Conservation (phyloP, 1,140 invertebrate species). For the Chionoecetes opilio region DNA sequence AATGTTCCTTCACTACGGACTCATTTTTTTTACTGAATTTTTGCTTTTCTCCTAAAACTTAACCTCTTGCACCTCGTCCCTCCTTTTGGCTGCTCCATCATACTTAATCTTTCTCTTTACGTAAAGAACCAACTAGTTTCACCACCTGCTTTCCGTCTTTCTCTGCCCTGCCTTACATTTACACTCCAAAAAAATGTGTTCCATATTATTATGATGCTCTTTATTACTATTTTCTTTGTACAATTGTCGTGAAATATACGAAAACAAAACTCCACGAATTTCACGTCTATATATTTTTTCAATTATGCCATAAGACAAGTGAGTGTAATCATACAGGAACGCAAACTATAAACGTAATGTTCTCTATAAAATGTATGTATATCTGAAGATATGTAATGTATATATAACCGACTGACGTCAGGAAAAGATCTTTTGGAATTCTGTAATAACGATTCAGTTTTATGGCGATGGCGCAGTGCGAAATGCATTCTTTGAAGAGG, state of each 20-base stretch:
- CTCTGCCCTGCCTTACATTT: not conserved
- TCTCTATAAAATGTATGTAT: too few species aligned
- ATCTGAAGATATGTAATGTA: too few species aligned
- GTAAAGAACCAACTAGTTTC: not conserved
- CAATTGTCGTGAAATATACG: too few species aligned
- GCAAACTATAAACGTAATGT: too few species aligned
- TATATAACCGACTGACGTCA: not conserved
- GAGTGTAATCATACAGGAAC: too few species aligned
- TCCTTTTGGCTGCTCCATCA: not conserved
- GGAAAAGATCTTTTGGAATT: not conserved
- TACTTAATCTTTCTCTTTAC: not conserved
- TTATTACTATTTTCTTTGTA: too few species aligned
- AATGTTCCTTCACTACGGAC: not conserved
- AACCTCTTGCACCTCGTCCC: not conserved
- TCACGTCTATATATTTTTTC: too few species aligned
- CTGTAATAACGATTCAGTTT: not conserved
- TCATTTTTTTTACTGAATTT: not conserved
- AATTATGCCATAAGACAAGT: too few species aligned
- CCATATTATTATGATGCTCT: too few species aligned
- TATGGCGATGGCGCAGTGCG: not conserved
- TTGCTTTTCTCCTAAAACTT: conserved; percentile 18
- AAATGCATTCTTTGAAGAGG: not conserved
- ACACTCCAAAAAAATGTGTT: too few species aligned
- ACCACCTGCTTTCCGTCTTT: not conserved
- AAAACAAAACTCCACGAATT: too few species aligned